Evolutionary conservation across 2,797 vertebrate species (phyloP).

Genomic region (Tragopan temminckii): DNA sequence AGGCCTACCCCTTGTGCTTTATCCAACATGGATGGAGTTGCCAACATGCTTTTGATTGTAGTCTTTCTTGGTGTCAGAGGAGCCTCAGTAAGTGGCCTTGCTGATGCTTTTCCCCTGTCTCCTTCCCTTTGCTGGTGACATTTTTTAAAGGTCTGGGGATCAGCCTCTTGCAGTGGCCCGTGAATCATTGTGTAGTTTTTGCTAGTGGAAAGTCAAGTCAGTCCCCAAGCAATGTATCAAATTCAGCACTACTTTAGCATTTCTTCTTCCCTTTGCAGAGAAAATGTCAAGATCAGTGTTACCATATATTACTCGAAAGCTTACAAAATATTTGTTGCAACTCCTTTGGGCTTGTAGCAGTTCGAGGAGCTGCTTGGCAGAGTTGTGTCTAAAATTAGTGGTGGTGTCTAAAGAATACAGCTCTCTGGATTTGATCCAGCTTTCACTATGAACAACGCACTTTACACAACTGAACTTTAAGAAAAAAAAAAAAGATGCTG

Average conservation of each 20-base stretch:
- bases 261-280: neutral
- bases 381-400: neutral
- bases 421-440: neutral
- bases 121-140: neutral
- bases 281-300: neutral
- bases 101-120: neutral
- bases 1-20: slow-evolving; percentile 19
- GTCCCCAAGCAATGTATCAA: neutral
- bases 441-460: neutral
- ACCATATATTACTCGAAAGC: neutral
- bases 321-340: neutral
- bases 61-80: slow-evolving; percentile 25
- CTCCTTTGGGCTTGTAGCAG: neutral
- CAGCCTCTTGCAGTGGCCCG: neutral
- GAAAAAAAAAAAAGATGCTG: neutral
- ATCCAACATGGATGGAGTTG: slow-evolving; percentile 3
- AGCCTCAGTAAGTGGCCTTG: slow-evolving; percentile 15
- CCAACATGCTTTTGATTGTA: slow-evolving; percentile 55
- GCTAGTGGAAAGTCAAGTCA: neutral
- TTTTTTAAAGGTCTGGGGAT: neutral
- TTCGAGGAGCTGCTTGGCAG: neutral
- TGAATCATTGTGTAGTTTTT: neutral
- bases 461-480: too few species aligned
- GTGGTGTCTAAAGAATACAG: neutral
- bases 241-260: neutral